Evolutionary conservation across 1,140 invertebrate species (phyloP), one percentile per base, ranked within the genome.

Genomic region (Campoletis sonorensis): DNA sequence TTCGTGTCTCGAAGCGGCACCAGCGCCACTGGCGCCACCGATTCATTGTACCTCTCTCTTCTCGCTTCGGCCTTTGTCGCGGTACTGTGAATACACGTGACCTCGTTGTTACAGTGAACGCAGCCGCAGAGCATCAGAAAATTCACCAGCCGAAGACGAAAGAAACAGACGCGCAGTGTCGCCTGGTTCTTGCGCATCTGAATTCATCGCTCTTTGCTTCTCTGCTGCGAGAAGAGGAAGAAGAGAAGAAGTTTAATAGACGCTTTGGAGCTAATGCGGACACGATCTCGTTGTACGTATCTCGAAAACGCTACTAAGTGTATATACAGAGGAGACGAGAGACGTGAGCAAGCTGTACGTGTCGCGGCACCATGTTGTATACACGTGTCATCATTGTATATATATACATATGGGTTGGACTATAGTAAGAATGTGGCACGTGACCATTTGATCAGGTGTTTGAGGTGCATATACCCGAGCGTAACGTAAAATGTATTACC

Each of bases 1-100:
- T 81, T 73, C 18, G 10, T 51, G 61, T 64, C 61, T 64, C 61
- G 23, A 64, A 27, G 15, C 40, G 40, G 40, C 40, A 45, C 40
- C 5, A 45, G 40, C 79, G 83, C 75, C 23, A 23, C 15, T 51
- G 77, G 85, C 84, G 83, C 84, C 61, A 49, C 61, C 61, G 61
- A 26, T n/a, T 64, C 61, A 64, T 64, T 13, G 1, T 64, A 5
- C 23, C 23, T 26, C 61, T 64, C 61, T 23, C 11, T 64, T 15
- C 8, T 16, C 27, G 4, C 61, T 23, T 27, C 21, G n/a, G 10
- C 8, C n/a, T n/a, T n/a, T n/a, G 21, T 27, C 3, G 23, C 61
- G 23, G 37, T 37, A 10, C 40, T 45, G 40, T 45, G 8, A 45
- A 45, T 1, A 45, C 51, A 18, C n/a, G 51, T 64, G 61, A 64